Evolutionary conservation across 2,888 invertebrate species (phyloP).

Genomic region (Microchrysa polita): DNA sequence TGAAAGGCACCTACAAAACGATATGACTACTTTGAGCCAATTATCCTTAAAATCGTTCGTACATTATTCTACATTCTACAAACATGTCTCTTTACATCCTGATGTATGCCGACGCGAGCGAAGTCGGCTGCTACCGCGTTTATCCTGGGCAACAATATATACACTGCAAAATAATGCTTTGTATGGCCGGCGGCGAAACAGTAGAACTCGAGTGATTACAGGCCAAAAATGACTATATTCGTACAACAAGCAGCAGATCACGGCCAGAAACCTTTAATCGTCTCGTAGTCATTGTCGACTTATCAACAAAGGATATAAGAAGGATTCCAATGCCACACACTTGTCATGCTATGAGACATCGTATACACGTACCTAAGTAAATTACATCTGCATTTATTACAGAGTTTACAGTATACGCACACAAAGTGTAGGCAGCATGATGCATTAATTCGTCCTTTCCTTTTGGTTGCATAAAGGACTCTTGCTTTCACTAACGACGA

Average conservation of each 20-base stretch:
- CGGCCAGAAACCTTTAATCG: constrained; percentile 38
- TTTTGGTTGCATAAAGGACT: constrained; percentile 14
- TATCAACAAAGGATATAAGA: constrained; percentile 18
- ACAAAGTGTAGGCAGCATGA: neutral
- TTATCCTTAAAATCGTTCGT: constrained; percentile 46
- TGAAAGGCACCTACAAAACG: constrained; percentile 18
- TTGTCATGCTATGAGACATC: constrained; percentile 22
- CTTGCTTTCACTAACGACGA: neutral
- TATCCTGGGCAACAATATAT: constrained; percentile 13
- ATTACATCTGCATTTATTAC: constrained; percentile 3
- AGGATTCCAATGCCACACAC: constrained; percentile 19
- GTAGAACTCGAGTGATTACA: constrained; percentile 43
- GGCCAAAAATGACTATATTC: constrained; percentile 11
- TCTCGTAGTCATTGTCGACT: constrained; percentile 28
- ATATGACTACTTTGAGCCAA: constrained; percentile 46
- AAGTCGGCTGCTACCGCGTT: neutral
- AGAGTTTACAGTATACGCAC: neutral
- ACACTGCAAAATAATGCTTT: constrained; percentile 11
- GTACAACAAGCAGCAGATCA: neutral
- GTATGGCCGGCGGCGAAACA: constrained; percentile 31
- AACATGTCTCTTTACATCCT: constrained; percentile 22
- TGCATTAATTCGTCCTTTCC: constrained; percentile 35
- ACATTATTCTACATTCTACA: constrained; percentile 30
- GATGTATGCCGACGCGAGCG: neutral
- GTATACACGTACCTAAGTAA: no score